These are phyloP conservation scores for Acleris sparsana DNA, from an alignment of 2,888 invertebrate genomes.

Conservation along the genomic window DNA sequence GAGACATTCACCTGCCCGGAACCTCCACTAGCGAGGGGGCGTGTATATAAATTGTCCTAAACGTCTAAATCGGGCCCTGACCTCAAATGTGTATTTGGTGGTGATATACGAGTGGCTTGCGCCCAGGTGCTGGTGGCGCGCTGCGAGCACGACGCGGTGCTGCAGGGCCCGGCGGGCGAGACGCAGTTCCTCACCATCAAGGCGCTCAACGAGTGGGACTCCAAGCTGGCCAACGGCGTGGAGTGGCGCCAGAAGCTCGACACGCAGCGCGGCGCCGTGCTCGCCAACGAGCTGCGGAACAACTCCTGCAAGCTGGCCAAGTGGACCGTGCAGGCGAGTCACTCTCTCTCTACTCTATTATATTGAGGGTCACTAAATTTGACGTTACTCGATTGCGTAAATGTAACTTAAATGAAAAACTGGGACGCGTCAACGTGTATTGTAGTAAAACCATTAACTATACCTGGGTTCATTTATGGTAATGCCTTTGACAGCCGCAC, in stretches of 20 bases:
- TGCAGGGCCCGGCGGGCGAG: constrained; percentile 93
- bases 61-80: too few relatives aligned
- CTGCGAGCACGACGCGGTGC: constrained; percentile 98
- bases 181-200: constrained; percentile 97
- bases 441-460: too few relatives aligned
- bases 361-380: not conserved
- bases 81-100: too few relatives aligned
- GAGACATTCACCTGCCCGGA: too few relatives aligned
- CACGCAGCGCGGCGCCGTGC: constrained; percentile 98
- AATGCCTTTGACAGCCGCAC: too few relatives aligned
- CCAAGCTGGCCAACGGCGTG: constrained; percentile 96
- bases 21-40: too few relatives aligned
- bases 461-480: too few relatives aligned
- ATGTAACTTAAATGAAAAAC: too few relatives aligned
- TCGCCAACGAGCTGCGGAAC: constrained; percentile 98
- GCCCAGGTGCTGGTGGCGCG: constrained; percentile 91
- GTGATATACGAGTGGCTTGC: too few relatives aligned
- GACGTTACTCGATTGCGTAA: not conserved
- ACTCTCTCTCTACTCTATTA: not conserved
- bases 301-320: constrained; percentile 99
- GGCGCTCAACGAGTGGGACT: constrained; percentile 99
- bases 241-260: constrained; percentile 99
- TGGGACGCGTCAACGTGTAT: too few relatives aligned
- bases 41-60: too few relatives aligned
- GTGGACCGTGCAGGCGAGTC: constrained; percentile 95